Base-by-base conservation (phyloP, 2,888 invertebrate genomes). In the Cremastinae sp. region DNA sequence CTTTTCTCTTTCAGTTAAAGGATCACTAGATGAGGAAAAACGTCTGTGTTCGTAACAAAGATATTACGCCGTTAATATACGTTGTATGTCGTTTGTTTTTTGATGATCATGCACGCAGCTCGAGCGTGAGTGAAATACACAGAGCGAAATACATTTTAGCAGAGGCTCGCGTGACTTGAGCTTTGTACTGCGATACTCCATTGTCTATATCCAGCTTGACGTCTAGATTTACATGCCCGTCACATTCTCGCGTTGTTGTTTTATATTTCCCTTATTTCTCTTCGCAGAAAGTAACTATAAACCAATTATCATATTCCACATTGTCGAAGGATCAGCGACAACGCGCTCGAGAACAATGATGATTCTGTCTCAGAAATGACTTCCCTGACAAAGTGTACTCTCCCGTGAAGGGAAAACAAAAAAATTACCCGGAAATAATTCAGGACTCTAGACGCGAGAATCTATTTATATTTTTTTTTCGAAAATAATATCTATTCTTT, bases 171-270 rank as follows among this genome's bases (percentile, higher is more conserved):
- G 47, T 37, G 47, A 75, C 59, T 75, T 65, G 74, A 77, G 77
- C 73, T 76, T 70, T 73, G 73, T 59, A 49, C 64, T 73, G 37
- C 8, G 59, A 65, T 49, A 12, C 47, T 28, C 51, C 77, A 74
- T 74, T 74, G 77, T 77, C 65, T 65, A 51, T 41, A 65, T 70
- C 70, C 61, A 55, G 55, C 73, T 64, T 20, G 39, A 59, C 69
- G 65, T 73, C 51, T 76, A 64, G 59, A 76, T 76, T 73, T 76
- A 73, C 76, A 72, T 53, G 45, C 41, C 51, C 58, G 51, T 69
- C 72, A 59, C 62, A 64, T 64, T 70, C 45, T 35, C 53, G 64
- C 10, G 53, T 59, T 47, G 45, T 70, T 47, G 12, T 51, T 65
- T 61, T 61, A 47, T 45, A 43, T 53, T 4, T 49, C 45, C 16